Evolutionary conservation across 2,888 invertebrate genomes (phyloP), one percentile per base, ranked within the genome.

Genomic region (Noctua pronuba): DNA sequence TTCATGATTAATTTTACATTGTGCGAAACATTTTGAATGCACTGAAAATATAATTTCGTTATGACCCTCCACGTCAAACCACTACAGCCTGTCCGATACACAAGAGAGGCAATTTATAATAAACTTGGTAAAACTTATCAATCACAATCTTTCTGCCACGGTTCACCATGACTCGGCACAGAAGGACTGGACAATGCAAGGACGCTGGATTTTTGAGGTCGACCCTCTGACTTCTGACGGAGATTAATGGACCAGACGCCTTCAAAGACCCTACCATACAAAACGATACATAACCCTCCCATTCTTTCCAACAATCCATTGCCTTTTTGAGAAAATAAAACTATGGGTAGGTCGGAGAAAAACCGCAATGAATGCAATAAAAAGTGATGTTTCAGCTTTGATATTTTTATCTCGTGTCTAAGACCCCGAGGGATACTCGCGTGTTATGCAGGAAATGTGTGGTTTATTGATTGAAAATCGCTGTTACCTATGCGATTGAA

Each of bases 181-280:
- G 80, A 85, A 84, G 87, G 89, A 83, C 83, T 89, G 90, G 87
- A 89, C 90, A 88, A 88, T 86, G 87, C 76, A 82, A 88, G 86
- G 88, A 90, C 91, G 91, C 92, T 92, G 92, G 92, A 95, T 94
- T 95, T 95, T 95, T 95, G 94, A 94, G 92, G 92, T 90, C 90
- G 91, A 89, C 93, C 92, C 92, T 90, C 92, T 92, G 92, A 92
- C 92, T 92, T 91, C 81, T 86, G 93, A 93, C 92, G 87, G 88
- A 93, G 95, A 95, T 95, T 93, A 94, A 95, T 94, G 93, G 90
- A 87, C 82, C 78, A 80, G 76, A 75, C 87, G 82, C 85, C 82
- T 80, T 78, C 77, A 87, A 84, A 73, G 75, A 71, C 78, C 78
- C 55, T 80, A 71, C 77, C 73, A 84, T 55, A 79, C 75, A 84